These are phyloP conservation scores for Falco berigora DNA, from an alignment of 2,797 vertebrate species.

Conservation along the genomic window DNA sequence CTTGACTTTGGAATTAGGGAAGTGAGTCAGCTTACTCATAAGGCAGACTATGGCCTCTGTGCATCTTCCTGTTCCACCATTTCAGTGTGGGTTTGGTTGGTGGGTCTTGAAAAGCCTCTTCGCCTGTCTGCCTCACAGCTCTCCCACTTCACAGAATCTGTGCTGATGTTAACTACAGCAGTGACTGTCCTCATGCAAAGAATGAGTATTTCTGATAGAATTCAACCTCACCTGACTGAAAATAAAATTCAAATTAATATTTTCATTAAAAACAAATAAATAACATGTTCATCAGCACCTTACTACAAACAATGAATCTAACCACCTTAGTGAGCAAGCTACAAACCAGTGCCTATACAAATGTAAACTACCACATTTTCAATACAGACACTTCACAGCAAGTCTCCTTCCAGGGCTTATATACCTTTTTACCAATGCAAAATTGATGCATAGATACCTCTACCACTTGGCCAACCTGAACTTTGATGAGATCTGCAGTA, in stretches of 20 bases:
- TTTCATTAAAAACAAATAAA: not conserved
- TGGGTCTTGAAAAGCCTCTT: not conserved
- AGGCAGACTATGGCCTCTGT: not conserved
- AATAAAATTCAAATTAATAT: not conserved
- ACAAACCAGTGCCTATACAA: not conserved
- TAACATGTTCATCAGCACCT: not conserved
- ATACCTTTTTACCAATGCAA: not conserved
- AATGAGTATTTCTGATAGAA: not conserved
- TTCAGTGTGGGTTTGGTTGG: not conserved
- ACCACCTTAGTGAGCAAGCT: not conserved
- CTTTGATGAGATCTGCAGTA: not conserved
- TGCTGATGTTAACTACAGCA: not conserved
- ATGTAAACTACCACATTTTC: not conserved
- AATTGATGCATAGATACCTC: not conserved
- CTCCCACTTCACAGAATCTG: not conserved
- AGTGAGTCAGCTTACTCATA: not conserved
- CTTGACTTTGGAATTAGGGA: not conserved
- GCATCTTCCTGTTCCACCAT: not conserved
- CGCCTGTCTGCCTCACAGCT: not conserved
- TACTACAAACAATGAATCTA: not conserved
- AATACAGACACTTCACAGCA: not conserved
- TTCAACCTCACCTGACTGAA: not conserved
- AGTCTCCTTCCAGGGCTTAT: not conserved
- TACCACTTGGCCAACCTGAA: not conserved
- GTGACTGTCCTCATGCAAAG: not conserved